phyloP scores from a whole-genome alignment of 2,888 invertebrate species.

The Macrophya alboannulata region DNA sequence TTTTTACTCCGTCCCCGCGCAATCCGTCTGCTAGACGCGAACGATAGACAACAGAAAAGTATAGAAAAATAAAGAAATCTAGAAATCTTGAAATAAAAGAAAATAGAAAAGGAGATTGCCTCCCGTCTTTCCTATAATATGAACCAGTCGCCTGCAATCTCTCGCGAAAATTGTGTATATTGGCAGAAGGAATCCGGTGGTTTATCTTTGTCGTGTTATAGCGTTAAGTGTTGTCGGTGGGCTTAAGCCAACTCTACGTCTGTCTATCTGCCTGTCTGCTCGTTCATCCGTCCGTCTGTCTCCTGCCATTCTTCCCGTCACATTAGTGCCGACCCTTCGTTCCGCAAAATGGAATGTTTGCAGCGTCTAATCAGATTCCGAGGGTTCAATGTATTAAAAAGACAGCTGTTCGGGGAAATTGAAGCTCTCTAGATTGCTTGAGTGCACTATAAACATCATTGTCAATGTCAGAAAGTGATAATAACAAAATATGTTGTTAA shows the following conservation, averaged over 20 bases:
- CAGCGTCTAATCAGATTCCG: conserved; percentile 70
- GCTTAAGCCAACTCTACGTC: conserved; percentile 34
- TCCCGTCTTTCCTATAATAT: conserved; percentile 21
- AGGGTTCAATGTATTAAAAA: conserved; percentile 72
- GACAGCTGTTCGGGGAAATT: conserved; percentile 55
- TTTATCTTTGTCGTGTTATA: conserved; percentile 31
- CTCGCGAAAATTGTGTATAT: background rate
- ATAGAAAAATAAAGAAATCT: background rate
- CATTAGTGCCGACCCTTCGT: conserved; percentile 66
- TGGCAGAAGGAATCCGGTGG: conserved; percentile 39
- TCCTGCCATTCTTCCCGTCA: conserved; percentile 73
- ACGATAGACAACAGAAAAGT: background rate
- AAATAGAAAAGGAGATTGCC: conserved; percentile 18
- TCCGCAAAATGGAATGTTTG: conserved; percentile 71
- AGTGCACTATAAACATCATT: conserved; percentile 29
- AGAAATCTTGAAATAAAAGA: background rate
- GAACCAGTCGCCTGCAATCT: background rate
- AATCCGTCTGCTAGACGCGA: background rate
- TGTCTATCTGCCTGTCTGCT: conserved; percentile 40
- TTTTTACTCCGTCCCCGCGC: background rate
- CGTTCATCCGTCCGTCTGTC: conserved; percentile 69
- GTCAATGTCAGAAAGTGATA: conserved; percentile 14
- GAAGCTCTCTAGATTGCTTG: conserved; percentile 25
- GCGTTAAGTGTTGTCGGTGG: conserved; percentile 41
- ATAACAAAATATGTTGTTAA: background rate